These are phyloP conservation scores for Hirtodrosophila confusa DNA, from an alignment of 2,888 invertebrate genomes.

Conservation along the genomic window DNA sequence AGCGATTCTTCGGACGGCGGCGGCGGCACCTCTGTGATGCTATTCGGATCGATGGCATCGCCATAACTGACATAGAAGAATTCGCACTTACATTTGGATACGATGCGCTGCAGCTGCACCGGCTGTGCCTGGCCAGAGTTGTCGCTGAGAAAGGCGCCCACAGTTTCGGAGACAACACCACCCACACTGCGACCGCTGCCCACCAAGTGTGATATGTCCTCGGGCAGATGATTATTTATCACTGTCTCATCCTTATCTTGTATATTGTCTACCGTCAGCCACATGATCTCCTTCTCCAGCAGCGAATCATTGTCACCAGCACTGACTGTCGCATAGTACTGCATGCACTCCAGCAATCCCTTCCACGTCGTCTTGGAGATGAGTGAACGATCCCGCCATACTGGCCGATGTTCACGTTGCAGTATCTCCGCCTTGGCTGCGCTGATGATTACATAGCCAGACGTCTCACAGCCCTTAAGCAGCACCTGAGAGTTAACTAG, in stretches of 20 bases:
- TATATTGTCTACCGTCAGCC: constrained; percentile 97
- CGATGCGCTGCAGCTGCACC: constrained; percentile 95
- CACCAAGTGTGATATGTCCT: constrained; percentile 94
- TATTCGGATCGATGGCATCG: constrained; percentile 87
- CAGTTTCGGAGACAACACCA: constrained; percentile 96
- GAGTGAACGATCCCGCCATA: constrained; percentile 93
- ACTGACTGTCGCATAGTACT: constrained; percentile 99
- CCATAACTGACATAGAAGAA: constrained; percentile 98
- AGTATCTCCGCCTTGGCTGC: constrained; percentile 98
- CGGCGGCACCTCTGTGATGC: constrained; percentile 88
- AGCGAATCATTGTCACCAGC: constrained; percentile 90
- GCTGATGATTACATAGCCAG: constrained; percentile 98
- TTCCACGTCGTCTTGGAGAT: constrained; percentile 98
- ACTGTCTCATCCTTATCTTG: constrained; percentile 92
- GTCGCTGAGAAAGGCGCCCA: constrained; percentile 90
- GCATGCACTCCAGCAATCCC: constrained; percentile 98
- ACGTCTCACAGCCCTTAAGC: constrained; percentile 97
- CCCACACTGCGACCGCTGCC: constrained; percentile 98
- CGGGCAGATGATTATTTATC: constrained; percentile 91
- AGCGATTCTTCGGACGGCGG: constrained; percentile 89
- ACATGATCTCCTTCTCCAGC: constrained; percentile 95
- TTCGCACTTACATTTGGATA: constrained; percentile 98
- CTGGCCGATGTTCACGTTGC: constrained; percentile 94
- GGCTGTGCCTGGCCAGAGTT: constrained; percentile 86
- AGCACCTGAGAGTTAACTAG: constrained; percentile 87